These are phyloP conservation scores for Tyria jacobaeae DNA, from an alignment of 2,888 invertebrate species.

Conservation along the genomic window DNA sequence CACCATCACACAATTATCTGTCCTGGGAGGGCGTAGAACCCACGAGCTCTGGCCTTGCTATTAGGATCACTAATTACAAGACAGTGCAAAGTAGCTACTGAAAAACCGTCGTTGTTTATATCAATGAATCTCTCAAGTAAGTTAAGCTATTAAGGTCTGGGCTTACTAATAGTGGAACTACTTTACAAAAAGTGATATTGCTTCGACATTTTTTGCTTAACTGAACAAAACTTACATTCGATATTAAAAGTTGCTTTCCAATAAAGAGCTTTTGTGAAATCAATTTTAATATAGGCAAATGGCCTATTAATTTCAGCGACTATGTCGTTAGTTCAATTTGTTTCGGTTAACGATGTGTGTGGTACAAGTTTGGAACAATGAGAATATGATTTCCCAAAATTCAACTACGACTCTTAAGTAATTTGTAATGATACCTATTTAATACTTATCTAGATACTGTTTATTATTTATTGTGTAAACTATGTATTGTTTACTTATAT, in stretches of 20 bases:
- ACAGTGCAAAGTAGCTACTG: no score
- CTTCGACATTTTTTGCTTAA: conserved; percentile 31
- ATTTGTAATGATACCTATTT: neutral
- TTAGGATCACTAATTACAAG: no score
- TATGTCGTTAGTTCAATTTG: conserved; percentile 55
- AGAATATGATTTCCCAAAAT: neutral
- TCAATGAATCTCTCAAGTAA: no score
- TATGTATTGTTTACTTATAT: neutral
- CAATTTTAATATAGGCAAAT: conserved; percentile 70
- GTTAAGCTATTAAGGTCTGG: no score
- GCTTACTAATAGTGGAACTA: no score
- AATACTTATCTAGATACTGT: neutral
- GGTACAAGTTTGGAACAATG: conserved; percentile 5
- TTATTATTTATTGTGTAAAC: no score
- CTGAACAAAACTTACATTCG: conserved; percentile 52
- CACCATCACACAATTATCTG: no score
- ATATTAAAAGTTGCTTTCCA: conserved; percentile 59
- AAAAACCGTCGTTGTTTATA: no score
- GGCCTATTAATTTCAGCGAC: conserved; percentile 61
- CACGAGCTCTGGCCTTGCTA: no score
- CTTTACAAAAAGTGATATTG: no score
- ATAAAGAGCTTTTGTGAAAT: conserved; percentile 66
- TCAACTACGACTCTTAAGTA: neutral
- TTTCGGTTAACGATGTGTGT: conserved; percentile 46
- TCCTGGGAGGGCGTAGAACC: no score